Conservation (phyloP, 2,113 vertebrate genomes). For the Donacobius atricapilla region DNA sequence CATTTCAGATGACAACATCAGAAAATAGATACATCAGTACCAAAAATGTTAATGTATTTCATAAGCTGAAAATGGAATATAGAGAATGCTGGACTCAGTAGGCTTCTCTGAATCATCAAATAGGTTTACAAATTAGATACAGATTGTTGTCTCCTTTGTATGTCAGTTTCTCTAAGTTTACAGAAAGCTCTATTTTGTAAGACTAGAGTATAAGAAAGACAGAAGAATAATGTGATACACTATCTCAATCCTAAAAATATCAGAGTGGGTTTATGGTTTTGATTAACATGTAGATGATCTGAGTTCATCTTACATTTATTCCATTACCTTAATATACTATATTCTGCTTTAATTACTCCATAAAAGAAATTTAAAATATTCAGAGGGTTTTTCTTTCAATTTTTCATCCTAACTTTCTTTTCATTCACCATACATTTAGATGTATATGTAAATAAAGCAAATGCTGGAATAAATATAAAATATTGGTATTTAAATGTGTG, state of each 20-base stretch:
- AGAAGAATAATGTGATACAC: background rate
- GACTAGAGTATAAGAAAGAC: background rate
- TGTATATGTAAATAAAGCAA: background rate
- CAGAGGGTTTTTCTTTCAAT: accelerated
- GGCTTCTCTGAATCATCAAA: background rate
- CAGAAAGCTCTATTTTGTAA: background rate
- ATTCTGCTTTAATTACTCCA: background rate
- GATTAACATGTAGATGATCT: background rate
- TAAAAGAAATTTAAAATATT: background rate
- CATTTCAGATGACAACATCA: background rate
- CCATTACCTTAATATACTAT: background rate
- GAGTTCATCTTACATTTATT: background rate
- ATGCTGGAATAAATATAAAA: background rate
- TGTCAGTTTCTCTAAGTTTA: background rate
- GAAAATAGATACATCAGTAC: background rate
- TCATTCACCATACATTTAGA: background rate
- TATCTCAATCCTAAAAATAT: background rate
- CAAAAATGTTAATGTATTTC: background rate
- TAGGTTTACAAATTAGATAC: background rate
- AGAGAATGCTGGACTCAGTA: background rate
- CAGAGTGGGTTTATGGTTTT: background rate
- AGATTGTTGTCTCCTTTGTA: background rate
- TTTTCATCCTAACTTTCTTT: background rate
- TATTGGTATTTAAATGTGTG: background rate
- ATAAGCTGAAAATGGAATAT: background rate